Evolutionary conservation across 2,888 invertebrate genomes (phyloP), one percentile per base, ranked within the genome.

Genomic region (Sclerodermus sp.): DNA sequence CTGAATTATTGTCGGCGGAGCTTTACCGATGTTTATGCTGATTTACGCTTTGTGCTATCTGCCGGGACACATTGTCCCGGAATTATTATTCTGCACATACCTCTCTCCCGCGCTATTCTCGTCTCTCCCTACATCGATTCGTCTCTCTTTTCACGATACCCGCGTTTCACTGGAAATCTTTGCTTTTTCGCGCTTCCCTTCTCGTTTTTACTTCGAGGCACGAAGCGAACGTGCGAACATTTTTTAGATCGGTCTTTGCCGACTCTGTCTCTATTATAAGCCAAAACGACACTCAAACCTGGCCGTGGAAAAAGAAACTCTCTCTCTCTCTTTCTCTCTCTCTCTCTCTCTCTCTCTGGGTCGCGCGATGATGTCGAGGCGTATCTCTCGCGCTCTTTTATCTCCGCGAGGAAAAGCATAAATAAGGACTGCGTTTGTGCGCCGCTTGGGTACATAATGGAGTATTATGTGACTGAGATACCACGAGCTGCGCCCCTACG

Each of bases 31-130:
- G 75, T 76, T 77, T 73, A 77, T 76, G 74, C 76, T 76, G 76
- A 77, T 77, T 77, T 76, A 77, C 76, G 76, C 75, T 73, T 76
- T 76, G 74, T 76, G 73, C 74, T 74, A 75, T 77, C 76, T 76
- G 66, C 73, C 61, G 68, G 72, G 70, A 76, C 76, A 76, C 76
- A 74, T 74, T 75, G 76, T 76, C 70, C 71, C 59, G 65, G 70
- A 76, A 76, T 76, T 76, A 76, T 76, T 76, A 74, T 76, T 76
- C 73, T 59, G 57, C 57, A 48, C 45, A 46, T 47, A 45, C 45
- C n/a, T n/a, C n/a, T n/a, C n/a, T n/a, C n/a, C n/a, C n/a, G n/a
- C n/a, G n/a, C n/a, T n/a, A n/a, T n/a, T n/a, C n/a, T n/a, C n/a
- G n/a, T n/a, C n/a, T n/a, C 23, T 23, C 3, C 23, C 23, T 23